Percentiles rank a stretch among this genome's conserved stretches.
phyloP scores from a whole-genome alignment of 2,888 invertebrate genomes.

The Chymomyza amoena region DNA sequence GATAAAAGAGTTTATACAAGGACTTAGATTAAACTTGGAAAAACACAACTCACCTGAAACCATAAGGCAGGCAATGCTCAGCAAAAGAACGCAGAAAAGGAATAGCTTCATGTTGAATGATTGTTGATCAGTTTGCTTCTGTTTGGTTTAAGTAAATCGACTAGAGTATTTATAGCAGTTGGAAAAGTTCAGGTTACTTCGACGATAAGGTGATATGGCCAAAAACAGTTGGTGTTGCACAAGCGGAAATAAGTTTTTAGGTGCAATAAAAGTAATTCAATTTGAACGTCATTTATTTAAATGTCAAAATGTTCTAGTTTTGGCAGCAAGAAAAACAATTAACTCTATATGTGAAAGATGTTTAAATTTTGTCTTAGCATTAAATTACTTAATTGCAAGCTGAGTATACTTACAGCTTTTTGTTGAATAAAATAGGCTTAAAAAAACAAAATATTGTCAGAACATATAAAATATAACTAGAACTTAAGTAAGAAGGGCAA shows the following conservation, averaged over 20 bases:
- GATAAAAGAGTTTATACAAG: background rate
- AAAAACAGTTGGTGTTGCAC: constrained; percentile 34
- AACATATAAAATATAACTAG: background rate
- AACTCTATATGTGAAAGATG: background rate
- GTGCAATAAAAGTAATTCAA: constrained; percentile 7
- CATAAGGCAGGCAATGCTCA: constrained; percentile 44
- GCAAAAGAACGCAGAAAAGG: constrained; percentile 38
- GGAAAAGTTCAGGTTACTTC: background rate
- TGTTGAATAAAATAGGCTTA: no score
- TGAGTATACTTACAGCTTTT: no score
- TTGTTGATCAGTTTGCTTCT: constrained; percentile 28
- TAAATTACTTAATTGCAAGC: no score
- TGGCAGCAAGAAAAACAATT: constrained; percentile 42
- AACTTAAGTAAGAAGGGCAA: constrained; percentile 20
- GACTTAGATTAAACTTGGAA: background rate
- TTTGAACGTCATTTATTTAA: constrained; percentile 39
- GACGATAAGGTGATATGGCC: background rate
- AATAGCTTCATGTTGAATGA: constrained; percentile 45
- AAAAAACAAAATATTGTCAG: no score
- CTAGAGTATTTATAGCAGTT: constrained; percentile 29
- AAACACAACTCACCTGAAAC: constrained; percentile 36
- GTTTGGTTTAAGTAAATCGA: background rate
- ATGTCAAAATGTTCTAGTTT: constrained; percentile 20
- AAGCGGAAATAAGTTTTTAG: background rate
- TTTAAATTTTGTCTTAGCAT: no score